These are phyloP conservation scores for Euplexia lucipara DNA, from an alignment of 2,888 invertebrate species.

Conservation along the genomic window DNA sequence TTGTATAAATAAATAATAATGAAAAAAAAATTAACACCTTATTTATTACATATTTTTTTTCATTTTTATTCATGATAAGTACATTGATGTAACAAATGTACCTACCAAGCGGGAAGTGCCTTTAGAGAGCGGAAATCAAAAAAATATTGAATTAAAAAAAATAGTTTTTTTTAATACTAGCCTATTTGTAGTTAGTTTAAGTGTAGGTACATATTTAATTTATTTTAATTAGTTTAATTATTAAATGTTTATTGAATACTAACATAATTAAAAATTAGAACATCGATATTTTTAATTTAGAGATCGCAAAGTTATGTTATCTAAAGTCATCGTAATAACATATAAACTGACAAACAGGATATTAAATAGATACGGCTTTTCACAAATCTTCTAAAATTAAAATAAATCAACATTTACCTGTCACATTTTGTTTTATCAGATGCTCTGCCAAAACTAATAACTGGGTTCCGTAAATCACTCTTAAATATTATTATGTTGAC, in stretches of 20 bases:
- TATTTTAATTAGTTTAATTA: too few relatives aligned
- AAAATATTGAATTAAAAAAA: background rate
- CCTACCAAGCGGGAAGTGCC: too few relatives aligned
- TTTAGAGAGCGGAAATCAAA: background rate
- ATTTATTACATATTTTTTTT: too few relatives aligned
- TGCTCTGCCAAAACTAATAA: constrained; percentile 65
- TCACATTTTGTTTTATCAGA: constrained; percentile 55
- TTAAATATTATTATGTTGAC: constrained; percentile 61
- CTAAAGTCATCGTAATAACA: constrained; percentile 3
- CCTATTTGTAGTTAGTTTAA: too few relatives aligned
- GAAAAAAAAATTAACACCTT: too few relatives aligned
- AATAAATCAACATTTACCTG: constrained; percentile 37
- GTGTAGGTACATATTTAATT: too few relatives aligned
- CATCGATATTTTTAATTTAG: background rate
- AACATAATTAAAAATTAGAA: too few relatives aligned
- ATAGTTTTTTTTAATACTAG: too few relatives aligned
- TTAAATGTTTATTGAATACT: too few relatives aligned
- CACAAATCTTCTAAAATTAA: constrained; percentile 34
- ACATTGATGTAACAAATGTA: too few relatives aligned
- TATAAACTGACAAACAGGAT: constrained; percentile 35
- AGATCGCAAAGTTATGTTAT: background rate
- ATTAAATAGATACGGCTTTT: constrained; percentile 24
- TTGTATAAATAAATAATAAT: too few relatives aligned
- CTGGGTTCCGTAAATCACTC: constrained; percentile 56
- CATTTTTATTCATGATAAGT: too few relatives aligned